Base-by-base conservation (phyloP, 1,140 invertebrate genomes). In the Tetragnatha versicolor region DNA sequence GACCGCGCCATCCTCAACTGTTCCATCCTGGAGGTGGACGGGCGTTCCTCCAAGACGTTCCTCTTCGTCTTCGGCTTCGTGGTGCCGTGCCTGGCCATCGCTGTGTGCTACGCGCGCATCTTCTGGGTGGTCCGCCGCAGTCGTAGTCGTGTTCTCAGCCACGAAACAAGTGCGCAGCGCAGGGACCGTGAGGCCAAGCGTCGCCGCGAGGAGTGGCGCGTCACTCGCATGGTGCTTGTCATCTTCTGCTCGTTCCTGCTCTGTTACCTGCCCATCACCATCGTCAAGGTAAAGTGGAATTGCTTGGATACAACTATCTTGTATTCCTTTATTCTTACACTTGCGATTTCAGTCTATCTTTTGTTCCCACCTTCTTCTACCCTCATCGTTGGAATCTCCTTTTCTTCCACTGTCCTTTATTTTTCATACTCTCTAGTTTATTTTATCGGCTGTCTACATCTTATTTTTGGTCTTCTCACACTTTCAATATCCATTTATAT, bases 201-300 rank as follows among this genome's bases (percentile, higher is more conserved):
- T 12, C 45, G 63, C 3, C 81, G 81, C 17, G 83, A 84, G 31
- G 83, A 84, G 70, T 79, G 82, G 53, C 88, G 92, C 33, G 88
- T 96, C 20, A 95, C 93, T 2, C 90, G 90, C 76, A 89, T 95
- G 80, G 95, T 96, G 92, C 87, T 94, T 39, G 90, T 91, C 12
- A 95, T 95, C 82, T 96, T 96, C 84, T 86, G 93, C 14, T 93
- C 92, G 82, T 95, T 95, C 86, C 85, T 95, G 1, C 85, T 92
- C 27, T 95, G 92, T 83, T 96, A 94, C 86, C 88, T 95, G 66
- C 94, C 93, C 0, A 86, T 95, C 42, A 94, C 94, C 91, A 87
- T 95, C 58, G 92, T 92, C 82, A 95, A 95, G 85, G 93, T 95
- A 22, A n/a, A 81, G 76, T 55, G 14, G 9, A 29, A 22, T 14